Conservation (phyloP, 2,888 invertebrate genomes). For the Apamea epomidion region DNA sequence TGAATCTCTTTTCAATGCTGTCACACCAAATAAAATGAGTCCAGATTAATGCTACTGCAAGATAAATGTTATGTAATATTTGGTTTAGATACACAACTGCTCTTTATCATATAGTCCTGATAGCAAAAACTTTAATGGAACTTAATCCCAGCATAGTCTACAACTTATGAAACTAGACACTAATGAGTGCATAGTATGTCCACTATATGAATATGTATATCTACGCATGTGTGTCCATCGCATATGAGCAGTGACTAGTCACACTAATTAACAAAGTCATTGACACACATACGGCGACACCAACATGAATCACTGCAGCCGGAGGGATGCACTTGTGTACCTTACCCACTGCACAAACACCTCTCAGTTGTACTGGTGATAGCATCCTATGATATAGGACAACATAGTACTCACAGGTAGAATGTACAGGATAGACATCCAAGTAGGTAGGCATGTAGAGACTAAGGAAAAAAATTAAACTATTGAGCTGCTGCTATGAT, state of each 20-base stretch:
- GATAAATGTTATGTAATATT: neutral
- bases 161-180: neutral
- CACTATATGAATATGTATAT: neutral
- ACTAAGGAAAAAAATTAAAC: slow-evolving; percentile 1
- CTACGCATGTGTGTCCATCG: neutral
- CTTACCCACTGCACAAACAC: neutral
- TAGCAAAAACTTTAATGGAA: neutral
- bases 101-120: neutral
- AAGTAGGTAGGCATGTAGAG: neutral
- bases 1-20: no score
- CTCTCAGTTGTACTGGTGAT: neutral
- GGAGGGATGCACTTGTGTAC: neutral
- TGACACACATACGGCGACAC: slow-evolving; percentile 66
- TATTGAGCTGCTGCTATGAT: neutral
- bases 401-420: no score
- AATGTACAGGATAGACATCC: neutral
- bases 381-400: neutral
- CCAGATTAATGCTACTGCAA: neutral
- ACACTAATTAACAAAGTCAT: slow-evolving; percentile 71
- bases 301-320: slow-evolving; percentile 30
- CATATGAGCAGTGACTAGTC: slow-evolving; percentile 5
- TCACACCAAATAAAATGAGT: neutral
- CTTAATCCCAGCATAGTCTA: neutral
- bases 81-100: neutral
- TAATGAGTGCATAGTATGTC: slow-evolving; percentile 3